Base-by-base conservation (phyloP, 2,113 vertebrate species). In the Himantopus leucocephalus region DNA sequence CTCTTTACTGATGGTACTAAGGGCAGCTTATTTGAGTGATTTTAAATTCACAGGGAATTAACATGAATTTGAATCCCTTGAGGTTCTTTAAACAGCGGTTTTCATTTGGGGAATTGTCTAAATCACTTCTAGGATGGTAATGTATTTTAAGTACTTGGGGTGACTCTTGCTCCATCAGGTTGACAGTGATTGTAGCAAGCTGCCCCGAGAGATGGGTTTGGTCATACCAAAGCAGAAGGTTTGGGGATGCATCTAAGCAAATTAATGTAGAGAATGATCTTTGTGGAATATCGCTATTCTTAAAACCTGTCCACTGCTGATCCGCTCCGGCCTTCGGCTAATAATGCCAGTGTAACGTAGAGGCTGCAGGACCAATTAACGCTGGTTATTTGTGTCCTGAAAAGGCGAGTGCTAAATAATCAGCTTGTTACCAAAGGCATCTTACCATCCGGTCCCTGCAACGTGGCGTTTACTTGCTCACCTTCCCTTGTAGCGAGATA, bases 401-500 rank as follows among this genome's bases (percentile, higher is more conserved):
- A 20, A 6, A 16, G 45, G 45, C 18, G 41, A 30, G 10, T 10
- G 27, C 27, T 29, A 18, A 35, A 19, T n/a, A 45, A 64, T 19
- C 23, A 22, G 41, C 71, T 24, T 21, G 13, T 58, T 60, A 5
- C 20, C 62, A 21, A 19, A 6, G 41, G 8, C 13, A 3, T 6
- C 15, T 13, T 71, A 23, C 63, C 15, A 0, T 23, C 7, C 56
- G 2, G 10, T 24, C n/a, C 48, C 41, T 58, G 63, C 60, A 2
- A 17, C 0, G 3, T 8, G 24, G 21, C 9, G 0, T 16, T 2
- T 17, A 5, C 39, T 56, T 41, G 34, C 59, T 79, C 7, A 2
- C 22, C n/a, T 30, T 67, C 37, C 0, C 34, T 18, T 26, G 21
- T 0, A 21, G 53, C 43, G 2, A 30, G 53, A 2, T 10, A n/a